Evolutionary conservation across 2,113 vertebrate genomes (phyloP).

Genomic region (Oncorhynchus masou): DNA sequence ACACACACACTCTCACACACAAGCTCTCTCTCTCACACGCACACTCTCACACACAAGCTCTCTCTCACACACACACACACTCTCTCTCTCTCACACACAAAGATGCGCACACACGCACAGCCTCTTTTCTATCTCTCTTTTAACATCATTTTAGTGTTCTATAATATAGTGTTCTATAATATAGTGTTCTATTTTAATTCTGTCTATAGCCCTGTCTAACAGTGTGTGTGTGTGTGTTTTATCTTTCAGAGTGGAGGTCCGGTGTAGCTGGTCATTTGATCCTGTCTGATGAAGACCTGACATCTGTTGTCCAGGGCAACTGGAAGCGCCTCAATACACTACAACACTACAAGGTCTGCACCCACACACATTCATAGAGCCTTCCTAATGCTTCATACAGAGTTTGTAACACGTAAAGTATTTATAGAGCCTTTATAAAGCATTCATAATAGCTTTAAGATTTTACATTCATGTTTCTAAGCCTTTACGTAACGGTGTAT

Average conservation of each 20-base stretch:
- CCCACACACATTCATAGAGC: neutral
- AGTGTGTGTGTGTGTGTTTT: neutral
- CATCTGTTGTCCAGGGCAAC: slow-evolving; percentile 90
- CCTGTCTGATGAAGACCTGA: slow-evolving; percentile 94
- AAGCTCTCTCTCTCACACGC: no score
- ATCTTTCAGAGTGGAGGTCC: slow-evolving; percentile 88
- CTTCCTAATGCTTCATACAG: neutral
- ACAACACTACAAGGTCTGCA: slow-evolving; percentile 92
- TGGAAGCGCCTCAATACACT: slow-evolving; percentile 97
- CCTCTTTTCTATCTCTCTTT: no score
- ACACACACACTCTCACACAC: neutral
- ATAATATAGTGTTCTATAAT: neutral
- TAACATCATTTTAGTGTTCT: no score
- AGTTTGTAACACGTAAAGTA: neutral
- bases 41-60: neutral
- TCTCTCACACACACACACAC: neutral
- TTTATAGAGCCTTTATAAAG: neutral
- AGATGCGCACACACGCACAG: neutral
- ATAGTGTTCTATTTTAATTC: neutral
- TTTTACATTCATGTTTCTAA: neutral
- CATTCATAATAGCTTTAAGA: neutral
- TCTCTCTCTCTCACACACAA: neutral
- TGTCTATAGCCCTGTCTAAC: no score
- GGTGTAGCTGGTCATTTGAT: slow-evolving; percentile 94
- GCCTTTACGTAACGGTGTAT: neutral